Percentiles rank a stretch among this genome's conserved stretches.
Evolutionary conservation across 2,888 invertebrate species (phyloP).

Genomic region (Hypercompe scribonia): DNA sequence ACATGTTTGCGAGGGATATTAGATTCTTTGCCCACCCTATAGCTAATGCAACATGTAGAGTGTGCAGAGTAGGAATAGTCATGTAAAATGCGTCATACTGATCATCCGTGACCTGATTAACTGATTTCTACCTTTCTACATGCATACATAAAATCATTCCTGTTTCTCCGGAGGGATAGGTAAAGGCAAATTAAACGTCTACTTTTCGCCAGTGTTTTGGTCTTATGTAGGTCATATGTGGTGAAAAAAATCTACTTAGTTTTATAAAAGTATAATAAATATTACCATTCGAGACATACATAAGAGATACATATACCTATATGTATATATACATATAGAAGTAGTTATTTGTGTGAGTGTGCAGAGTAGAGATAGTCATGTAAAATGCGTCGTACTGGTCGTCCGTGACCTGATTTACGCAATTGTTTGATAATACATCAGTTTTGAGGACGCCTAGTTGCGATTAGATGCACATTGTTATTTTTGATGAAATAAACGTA

Average conservation of each 20-base stretch:
- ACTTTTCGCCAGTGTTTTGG: no score
- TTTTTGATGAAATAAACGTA: background rate
- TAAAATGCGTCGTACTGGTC: constrained; percentile 15
- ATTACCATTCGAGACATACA: background rate
- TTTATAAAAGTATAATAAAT: background rate
- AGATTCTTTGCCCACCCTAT: no score
- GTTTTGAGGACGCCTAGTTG: constrained; percentile 18
- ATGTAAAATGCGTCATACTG: constrained; percentile 11
- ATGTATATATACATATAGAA: background rate
- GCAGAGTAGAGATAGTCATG: background rate
- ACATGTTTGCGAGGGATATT: no score
- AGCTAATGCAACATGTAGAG: no score
- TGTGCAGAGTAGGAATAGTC: background rate
- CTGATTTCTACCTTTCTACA: no score
- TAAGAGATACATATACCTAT: background rate
- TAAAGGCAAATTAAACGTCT: no score
- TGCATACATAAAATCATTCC: no score
- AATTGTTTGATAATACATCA: constrained; percentile 29
- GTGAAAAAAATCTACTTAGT: background rate
- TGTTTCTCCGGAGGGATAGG: no score
- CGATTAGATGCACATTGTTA: constrained; percentile 4
- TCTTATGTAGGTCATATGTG: no score
- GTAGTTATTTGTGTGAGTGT: background rate
- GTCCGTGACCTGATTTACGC: constrained; percentile 39
- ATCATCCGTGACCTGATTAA: constrained; percentile 38